A percentile compares a stretch with the other conserved stretches of the same genome.
Conservation (phyloP, 2,113 vertebrate genomes). For the Varanus komodoensis region DNA sequence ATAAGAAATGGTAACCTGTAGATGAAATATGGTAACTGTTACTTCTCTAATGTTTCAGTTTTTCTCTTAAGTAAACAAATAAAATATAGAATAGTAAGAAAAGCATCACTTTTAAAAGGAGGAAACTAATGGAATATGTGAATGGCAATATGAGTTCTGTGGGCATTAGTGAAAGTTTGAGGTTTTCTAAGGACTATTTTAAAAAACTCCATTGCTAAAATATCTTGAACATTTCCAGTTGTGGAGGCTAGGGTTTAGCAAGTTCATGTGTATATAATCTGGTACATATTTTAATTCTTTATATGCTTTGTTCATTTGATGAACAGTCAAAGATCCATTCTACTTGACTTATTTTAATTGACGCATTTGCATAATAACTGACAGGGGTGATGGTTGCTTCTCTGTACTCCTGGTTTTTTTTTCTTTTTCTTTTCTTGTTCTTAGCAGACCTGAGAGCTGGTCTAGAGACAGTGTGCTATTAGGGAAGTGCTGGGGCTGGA, state of each 20-base stretch:
- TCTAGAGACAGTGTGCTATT: no score
- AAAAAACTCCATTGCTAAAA: background rate
- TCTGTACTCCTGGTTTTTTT: no score
- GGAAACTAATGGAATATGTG: background rate
- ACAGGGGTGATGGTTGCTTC: no score
- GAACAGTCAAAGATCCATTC: background rate
- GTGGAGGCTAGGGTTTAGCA: background rate
- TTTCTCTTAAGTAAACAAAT: background rate
- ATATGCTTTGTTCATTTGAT: background rate
- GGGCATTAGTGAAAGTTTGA: background rate
- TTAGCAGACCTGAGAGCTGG: no score
- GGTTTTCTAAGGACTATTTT: background rate
- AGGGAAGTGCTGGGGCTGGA: no score
- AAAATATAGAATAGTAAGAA: background rate
- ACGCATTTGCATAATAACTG: background rate
- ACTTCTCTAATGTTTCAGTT: background rate
- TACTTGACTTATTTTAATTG: background rate
- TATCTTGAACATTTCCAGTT: background rate
- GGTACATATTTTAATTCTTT: background rate
- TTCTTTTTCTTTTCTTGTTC: no score
- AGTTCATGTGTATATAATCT: background rate
- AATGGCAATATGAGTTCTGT: background rate
- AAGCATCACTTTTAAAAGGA: background rate
- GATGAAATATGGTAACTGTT: background rate
- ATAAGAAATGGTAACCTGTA: background rate